Evolutionary conservation across 2,113 vertebrate genomes (phyloP).

Genomic region (Xenopus laevis): DNA sequence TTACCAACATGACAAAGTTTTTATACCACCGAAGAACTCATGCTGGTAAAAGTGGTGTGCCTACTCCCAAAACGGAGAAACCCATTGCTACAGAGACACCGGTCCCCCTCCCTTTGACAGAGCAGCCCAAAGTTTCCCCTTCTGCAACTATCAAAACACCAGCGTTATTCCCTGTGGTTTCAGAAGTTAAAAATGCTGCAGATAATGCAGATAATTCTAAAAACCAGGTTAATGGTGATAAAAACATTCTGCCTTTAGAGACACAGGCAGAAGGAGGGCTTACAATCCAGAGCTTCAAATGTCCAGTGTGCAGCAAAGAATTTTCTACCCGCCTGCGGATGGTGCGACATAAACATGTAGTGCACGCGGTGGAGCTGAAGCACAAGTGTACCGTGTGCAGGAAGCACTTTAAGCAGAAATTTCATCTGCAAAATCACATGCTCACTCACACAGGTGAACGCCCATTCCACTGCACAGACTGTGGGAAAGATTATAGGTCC

Average conservation of each 20-base stretch:
- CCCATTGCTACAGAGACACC: constrained; percentile 45
- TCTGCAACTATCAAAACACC: constrained; percentile 3
- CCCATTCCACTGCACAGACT: constrained; percentile 81
- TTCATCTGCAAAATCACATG: constrained; percentile 81
- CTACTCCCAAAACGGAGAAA: neutral
- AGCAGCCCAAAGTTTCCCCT: constrained; percentile 44
- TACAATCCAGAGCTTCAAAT: constrained; percentile 60
- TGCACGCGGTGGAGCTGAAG: constrained; percentile 68
- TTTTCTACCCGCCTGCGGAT: constrained; percentile 72
- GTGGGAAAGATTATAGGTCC: constrained; percentile 81
- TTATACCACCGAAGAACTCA: constrained; percentile 87
- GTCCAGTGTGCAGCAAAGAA: constrained; percentile 70
- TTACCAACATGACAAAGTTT: constrained; percentile 92
- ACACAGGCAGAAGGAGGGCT: neutral
- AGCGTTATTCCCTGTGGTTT: constrained; percentile 47
- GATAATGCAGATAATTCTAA: constrained; percentile 62
- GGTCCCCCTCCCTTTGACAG: neutral
- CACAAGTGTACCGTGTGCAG: constrained; percentile 77
- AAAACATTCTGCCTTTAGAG: constrained; percentile 59
- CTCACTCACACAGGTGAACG: constrained; percentile 84
- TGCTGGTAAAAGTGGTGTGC: constrained; percentile 60
- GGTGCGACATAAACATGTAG: constrained; percentile 68
- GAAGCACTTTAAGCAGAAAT: constrained; percentile 82
- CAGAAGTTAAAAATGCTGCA: constrained; percentile 53
- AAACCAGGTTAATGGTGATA: constrained; percentile 66